Conservation (phyloP, 2,888 invertebrate genomes). For the Papilio elwesi region DNA sequence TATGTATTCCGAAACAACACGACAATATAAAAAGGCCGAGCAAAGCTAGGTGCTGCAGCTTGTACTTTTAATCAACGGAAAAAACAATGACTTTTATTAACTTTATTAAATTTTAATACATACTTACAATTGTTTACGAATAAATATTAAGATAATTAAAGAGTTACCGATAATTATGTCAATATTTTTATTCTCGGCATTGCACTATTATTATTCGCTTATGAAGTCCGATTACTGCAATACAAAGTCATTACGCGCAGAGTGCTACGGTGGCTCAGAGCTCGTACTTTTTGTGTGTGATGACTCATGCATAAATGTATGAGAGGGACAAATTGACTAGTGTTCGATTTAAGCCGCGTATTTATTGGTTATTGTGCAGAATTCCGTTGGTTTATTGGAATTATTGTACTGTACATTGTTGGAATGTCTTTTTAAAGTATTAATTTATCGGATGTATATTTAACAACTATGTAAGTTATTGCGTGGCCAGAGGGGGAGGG, state of each 20-base stretch:
- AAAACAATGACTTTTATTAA: too few relatives aligned
- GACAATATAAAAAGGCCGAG: too few relatives aligned
- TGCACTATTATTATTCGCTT: neutral
- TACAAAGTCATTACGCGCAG: constrained; percentile 7
- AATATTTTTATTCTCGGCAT: too few relatives aligned
- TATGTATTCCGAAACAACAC: too few relatives aligned
- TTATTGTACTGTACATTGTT: constrained; percentile 7
- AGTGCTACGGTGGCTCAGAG: constrained; percentile 21
- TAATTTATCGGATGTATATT: neutral
- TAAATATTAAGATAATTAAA: too few relatives aligned
- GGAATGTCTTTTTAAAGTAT: neutral
- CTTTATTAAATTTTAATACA: too few relatives aligned
- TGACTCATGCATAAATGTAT: constrained; percentile 57
- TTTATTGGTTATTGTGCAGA: constrained; percentile 50
- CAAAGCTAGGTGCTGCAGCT: too few relatives aligned
- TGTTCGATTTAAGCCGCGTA: constrained; percentile 52
- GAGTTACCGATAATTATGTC: too few relatives aligned
- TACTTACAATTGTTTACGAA: too few relatives aligned
- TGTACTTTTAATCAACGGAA: too few relatives aligned
- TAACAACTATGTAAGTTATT: neutral
- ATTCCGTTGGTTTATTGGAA: constrained; percentile 34
- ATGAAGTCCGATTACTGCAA: neutral
- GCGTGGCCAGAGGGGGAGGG: neutral
- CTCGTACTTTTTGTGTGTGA: constrained; percentile 23
- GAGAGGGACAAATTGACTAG: constrained; percentile 55